Evolutionary conservation across 2,797 vertebrate genomes (phyloP).

Genomic region (Labroides dimidiatus): DNA sequence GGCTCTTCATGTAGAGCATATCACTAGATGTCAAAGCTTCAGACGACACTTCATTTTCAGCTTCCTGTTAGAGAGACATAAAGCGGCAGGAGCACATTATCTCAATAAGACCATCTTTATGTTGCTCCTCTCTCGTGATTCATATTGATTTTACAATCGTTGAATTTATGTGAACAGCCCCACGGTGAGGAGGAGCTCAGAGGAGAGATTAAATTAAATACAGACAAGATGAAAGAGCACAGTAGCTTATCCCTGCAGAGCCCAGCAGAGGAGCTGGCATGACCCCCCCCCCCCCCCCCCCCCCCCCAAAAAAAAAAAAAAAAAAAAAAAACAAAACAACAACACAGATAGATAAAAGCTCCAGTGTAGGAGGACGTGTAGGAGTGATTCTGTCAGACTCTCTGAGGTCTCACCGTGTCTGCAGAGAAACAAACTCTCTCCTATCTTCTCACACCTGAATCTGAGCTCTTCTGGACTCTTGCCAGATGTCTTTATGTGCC

Average conservation of each 20-base stretch:
- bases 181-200: neutral
- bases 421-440: neutral
- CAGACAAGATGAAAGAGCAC: constrained; percentile 30
- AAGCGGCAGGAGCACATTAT: neutral
- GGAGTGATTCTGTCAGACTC: neutral
- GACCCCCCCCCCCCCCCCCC: constrained; percentile 9
- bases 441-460: neutral
- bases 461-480: neutral
- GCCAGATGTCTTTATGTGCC: constrained; percentile 8
- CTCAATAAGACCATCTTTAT: neutral
- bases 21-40: neutral
- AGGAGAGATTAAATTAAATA: constrained; percentile 36
- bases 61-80: neutral
- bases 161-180: constrained; percentile 13
- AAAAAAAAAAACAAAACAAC: constrained; percentile 10
- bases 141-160: constrained; percentile 13
- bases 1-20: too few relatives aligned
- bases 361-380: neutral
- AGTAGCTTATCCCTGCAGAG: constrained; percentile 5
- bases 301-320: constrained; percentile 13
- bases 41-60: neutral
- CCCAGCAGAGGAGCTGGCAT: constrained; percentile 7
- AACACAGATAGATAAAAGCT: constrained; percentile 2
- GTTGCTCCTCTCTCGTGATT: neutral
- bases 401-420: neutral